Percentiles rank a stretch among this genome's conserved stretches.
Conservation (phyloP, 2,797 vertebrate genomes). For the Cossypha polioptera region DNA sequence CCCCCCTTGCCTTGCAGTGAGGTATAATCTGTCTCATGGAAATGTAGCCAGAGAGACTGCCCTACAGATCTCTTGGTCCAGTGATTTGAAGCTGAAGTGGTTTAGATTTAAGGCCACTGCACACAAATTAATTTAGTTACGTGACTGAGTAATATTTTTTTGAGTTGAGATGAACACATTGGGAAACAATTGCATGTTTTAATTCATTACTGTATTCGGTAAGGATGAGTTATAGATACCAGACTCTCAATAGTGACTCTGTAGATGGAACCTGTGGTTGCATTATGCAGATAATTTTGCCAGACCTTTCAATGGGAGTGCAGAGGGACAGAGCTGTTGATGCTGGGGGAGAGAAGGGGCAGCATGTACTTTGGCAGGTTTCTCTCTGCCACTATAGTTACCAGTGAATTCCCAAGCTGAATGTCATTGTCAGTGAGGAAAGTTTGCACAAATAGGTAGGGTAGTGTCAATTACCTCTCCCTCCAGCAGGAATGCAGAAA, state of each 20-base stretch:
- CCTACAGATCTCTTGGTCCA: neutral
- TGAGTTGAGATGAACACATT: neutral
- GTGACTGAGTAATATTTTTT: neutral
- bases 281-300: neutral
- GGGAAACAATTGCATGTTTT: neutral
- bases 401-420: neutral
- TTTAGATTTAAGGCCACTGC: neutral
- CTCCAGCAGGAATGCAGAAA: neutral
- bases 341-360: neutral
- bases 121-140: neutral
- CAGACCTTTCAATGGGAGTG: neutral
- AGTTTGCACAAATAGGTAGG: neutral
- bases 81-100: constrained; percentile 31
- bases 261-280: neutral
- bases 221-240: neutral
- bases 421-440: neutral
- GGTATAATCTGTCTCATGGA: constrained; percentile 4
- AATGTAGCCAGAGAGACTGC: neutral
- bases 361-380: neutral
- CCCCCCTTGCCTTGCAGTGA: neutral
- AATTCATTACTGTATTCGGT: neutral
- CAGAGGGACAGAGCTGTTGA: neutral
- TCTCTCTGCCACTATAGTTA: neutral
- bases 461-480: neutral
- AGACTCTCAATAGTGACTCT: neutral